Evolutionary conservation across 23 tunicate species (phyloP).

Genomic region (Trididemnum nubilum): DNA sequence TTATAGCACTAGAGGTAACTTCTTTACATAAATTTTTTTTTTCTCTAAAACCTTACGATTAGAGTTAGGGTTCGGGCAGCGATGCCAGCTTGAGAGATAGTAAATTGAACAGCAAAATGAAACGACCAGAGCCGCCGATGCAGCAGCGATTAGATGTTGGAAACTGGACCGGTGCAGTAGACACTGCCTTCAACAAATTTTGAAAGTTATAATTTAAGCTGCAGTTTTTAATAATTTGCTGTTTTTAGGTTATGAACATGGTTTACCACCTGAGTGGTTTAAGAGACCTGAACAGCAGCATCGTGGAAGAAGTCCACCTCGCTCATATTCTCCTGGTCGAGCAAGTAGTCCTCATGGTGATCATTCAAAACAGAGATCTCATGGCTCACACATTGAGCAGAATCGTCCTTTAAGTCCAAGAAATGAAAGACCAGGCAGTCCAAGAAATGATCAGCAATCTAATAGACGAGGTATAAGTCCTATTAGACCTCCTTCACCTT

Average conservation of each 20-base stretch:
- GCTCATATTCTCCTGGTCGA: slow-evolving; percentile 6
- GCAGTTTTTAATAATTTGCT: neutral
- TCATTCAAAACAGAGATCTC: neutral
- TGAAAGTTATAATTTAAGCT: neutral
- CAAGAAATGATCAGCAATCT: neutral
- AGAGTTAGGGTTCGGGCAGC: too few species aligned
- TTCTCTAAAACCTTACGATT: too few species aligned
- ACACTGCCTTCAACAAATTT: neutral
- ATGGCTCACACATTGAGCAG: neutral
- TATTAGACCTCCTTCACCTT: neutral
- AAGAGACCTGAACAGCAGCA: neutral
- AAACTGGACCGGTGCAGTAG: neutral
- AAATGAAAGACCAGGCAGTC: slow-evolving; percentile 30
- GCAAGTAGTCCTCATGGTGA: slow-evolving; percentile 12
- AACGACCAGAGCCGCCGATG: neutral
- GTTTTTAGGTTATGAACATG: slow-evolving; percentile 27
- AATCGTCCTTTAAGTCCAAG: slow-evolving; percentile 15
- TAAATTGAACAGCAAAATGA: too few species aligned
- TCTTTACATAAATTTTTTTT: too few species aligned
- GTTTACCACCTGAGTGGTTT: slow-evolving; percentile 23
- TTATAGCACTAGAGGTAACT: too few species aligned
- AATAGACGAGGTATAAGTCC: slow-evolving; percentile 2
- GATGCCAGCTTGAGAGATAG: too few species aligned
- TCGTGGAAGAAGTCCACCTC: slow-evolving; percentile 24
- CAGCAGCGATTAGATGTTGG: neutral